Evolutionary conservation across 2,888 invertebrate species (phyloP).

Genomic region (Drosophila helvetica): DNA sequence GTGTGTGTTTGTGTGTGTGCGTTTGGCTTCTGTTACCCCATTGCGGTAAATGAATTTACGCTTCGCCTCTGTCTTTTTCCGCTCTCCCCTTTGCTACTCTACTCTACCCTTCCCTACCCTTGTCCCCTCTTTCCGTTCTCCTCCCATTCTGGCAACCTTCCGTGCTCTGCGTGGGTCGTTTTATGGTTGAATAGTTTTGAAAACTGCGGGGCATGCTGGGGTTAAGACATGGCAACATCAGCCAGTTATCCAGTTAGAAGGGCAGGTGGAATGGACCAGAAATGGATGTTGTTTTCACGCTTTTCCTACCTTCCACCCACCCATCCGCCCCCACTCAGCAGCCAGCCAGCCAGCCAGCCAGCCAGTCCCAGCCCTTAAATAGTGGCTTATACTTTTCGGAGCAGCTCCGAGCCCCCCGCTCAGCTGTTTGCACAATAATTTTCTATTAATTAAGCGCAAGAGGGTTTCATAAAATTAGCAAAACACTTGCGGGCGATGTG

Average conservation of each 20-base stretch:
- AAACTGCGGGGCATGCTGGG: conserved; percentile 49
- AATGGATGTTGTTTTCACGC: conserved; percentile 27
- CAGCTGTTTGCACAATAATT: conserved; percentile 72
- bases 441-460: conserved; percentile 80
- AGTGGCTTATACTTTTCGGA: conserved; percentile 67
- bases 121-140: neutral
- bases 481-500: conserved; percentile 58
- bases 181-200: conserved; percentile 73
- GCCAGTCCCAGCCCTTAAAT: conserved; percentile 49
- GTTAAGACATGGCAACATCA: conserved; percentile 44
- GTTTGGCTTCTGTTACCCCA: conserved; percentile 26
- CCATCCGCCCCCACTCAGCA: too few relatives aligned
- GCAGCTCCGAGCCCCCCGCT: conserved; percentile 33
- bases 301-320: too few relatives aligned
- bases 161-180: conserved; percentile 49
- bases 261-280: conserved; percentile 47
- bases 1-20: conserved; percentile 27
- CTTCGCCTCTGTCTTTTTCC: conserved; percentile 44
- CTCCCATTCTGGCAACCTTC: neutral
- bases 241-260: conserved; percentile 8
- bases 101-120: conserved; percentile 26
- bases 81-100: conserved; percentile 39
- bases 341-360: too few relatives aligned
- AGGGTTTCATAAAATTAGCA: conserved; percentile 78
- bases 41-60: conserved; percentile 76